Conservation (phyloP, 2,113 vertebrate genomes). For the Spilogale gracilis region DNA sequence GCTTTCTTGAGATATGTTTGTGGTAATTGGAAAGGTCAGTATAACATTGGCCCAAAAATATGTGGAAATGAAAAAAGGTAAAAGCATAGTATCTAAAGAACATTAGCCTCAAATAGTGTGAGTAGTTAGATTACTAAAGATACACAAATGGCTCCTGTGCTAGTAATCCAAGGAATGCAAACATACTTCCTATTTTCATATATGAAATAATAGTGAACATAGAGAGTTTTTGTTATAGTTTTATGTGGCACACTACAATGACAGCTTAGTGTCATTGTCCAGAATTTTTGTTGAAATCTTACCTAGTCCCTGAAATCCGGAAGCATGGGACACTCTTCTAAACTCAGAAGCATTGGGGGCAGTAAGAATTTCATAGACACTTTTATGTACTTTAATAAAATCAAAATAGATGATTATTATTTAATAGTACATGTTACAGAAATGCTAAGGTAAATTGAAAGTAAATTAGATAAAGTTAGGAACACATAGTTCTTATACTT, state of each 20-base stretch:
- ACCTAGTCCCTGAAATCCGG: not conserved
- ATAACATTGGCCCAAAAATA: not conserved
- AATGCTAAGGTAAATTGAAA: not conserved
- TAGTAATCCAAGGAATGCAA: not conserved
- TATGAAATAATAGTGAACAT: not conserved
- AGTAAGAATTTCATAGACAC: not conserved
- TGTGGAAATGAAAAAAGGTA: not conserved
- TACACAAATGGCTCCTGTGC: not conserved
- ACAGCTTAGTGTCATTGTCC: not conserved
- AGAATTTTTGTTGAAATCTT: slow-evolving; percentile 22
- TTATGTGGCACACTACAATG: not conserved
- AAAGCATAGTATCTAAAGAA: not conserved
- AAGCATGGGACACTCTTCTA: not conserved
- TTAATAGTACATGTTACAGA: not conserved
- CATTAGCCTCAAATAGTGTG: not conserved
- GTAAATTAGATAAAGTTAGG: not conserved
- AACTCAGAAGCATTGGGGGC: not conserved
- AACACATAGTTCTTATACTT: not conserved
- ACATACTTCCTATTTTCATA: not conserved
- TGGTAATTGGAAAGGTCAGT: not conserved
- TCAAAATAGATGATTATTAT: not conserved
- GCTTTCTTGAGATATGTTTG: slow-evolving; percentile 31
- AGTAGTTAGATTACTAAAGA: not conserved
- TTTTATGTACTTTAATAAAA: not conserved
- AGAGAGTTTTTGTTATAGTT: not conserved